Evolutionary conservation across 2,888 invertebrate genomes (phyloP).

Genomic region (Omphaloscelis lunosa): DNA sequence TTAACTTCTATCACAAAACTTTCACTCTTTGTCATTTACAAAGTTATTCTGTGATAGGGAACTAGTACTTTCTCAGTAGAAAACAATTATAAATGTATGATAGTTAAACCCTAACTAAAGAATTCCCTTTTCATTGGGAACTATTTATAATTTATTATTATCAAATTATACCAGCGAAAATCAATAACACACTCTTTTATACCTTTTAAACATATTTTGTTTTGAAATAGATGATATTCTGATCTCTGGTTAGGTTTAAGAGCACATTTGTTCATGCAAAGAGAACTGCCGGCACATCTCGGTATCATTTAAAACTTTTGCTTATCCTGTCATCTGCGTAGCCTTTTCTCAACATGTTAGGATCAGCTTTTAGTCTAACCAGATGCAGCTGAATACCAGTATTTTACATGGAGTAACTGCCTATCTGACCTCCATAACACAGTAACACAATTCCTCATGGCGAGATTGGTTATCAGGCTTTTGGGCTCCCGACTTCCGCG

Average conservation of each 20-base stretch:
- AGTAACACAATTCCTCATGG: neutral
- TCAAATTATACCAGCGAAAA: neutral
- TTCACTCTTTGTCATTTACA: neutral
- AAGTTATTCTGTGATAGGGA: neutral
- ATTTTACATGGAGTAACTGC: neutral
- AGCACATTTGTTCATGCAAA: neutral
- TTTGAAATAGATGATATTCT: neutral
- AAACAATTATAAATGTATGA: neutral
- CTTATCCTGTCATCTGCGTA: neutral
- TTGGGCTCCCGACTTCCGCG: fast-evolving
- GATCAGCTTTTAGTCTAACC: neutral
- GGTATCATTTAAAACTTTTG: neutral
- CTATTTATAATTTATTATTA: neutral
- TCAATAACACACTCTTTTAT: too few species aligned
- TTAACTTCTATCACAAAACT: slow-evolving; percentile 13
- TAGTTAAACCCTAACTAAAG: neutral
- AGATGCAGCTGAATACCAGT: neutral
- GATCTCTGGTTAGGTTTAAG: neutral
- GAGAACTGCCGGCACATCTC: neutral
- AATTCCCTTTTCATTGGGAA: neutral
- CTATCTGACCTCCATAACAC: neutral
- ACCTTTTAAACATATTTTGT: neutral
- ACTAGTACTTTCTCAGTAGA: neutral
- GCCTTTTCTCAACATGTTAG: neutral
- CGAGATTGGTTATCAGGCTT: too few species aligned